Evolutionary conservation across 2,888 invertebrate species (phyloP).

Genomic region (Dusona sp.): DNA sequence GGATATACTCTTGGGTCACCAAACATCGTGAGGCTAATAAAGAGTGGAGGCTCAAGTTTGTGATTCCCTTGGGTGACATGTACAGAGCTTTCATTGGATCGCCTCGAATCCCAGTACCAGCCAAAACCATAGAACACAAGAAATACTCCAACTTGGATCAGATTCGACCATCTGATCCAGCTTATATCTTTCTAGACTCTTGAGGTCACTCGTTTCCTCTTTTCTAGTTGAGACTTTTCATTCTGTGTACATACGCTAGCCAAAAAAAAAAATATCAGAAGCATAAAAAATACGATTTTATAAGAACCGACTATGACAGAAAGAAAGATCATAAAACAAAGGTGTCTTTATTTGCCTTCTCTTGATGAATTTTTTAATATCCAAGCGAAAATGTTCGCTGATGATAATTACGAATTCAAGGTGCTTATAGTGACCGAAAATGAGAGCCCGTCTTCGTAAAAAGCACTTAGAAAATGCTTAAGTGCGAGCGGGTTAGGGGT

Average conservation of each 20-base stretch:
- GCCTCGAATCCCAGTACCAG: conserved; percentile 23
- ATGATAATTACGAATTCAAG: neutral
- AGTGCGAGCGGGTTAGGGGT: neutral
- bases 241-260: neutral
- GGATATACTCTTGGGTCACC: conserved; percentile 41
- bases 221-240: conserved; percentile 16
- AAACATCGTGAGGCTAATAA: conserved; percentile 58
- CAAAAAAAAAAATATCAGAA: neutral
- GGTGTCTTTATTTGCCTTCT: neutral
- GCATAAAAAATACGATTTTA: neutral
- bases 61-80: conserved; percentile 51
- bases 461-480: neutral
- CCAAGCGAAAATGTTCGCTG: neutral
- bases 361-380: neutral
- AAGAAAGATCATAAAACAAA: neutral
- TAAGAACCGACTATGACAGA: neutral
- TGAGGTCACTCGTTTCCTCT: neutral
- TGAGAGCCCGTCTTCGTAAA: neutral
- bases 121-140: conserved; percentile 17
- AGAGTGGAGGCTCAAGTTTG: conserved; percentile 50
- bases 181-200: neutral
- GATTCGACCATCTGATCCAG: conserved; percentile 31
- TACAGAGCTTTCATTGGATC: conserved; percentile 41
- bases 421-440: neutral
- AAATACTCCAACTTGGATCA: conserved; percentile 38